Percentiles rank a stretch among this genome's conserved stretches.
Evolutionary conservation across 2,797 vertebrate genomes (phyloP).

Genomic region (Muscicapa comitata): DNA sequence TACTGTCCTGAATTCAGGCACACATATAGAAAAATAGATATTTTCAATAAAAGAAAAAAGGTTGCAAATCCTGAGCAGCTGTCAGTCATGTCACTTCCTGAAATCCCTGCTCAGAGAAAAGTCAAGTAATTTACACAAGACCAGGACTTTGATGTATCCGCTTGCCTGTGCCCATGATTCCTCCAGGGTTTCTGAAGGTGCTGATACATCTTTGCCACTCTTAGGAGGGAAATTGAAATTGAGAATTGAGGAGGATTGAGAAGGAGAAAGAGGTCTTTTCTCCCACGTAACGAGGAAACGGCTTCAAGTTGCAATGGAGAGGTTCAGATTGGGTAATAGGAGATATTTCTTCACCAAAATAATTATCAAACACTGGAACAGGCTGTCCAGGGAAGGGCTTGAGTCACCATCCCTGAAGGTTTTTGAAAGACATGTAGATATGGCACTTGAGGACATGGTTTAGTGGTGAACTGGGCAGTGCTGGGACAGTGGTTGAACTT

Average conservation of each 20-base stretch:
- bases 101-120: neutral
- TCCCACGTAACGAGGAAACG: neutral
- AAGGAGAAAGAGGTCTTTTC: neutral
- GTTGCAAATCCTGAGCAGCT: neutral
- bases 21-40: neutral
- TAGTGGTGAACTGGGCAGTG: neutral
- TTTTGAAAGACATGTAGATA: neutral
- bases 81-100: neutral
- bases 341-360: neutral
- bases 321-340: neutral
- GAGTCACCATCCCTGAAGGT: neutral
- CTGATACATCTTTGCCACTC: neutral
- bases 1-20: neutral
- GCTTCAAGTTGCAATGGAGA: neutral
- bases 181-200: neutral
- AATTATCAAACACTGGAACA: neutral
- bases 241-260: neutral
- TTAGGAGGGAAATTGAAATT: neutral
- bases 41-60: neutral
- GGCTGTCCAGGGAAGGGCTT: neutral
- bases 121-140: neutral
- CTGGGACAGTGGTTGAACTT: neutral
- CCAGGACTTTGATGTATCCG: neutral
- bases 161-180: neutral
- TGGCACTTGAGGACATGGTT: neutral